phyloP scores from a whole-genome alignment of 1,140 invertebrate genomes.

The Leptoteleia sp. region DNA sequence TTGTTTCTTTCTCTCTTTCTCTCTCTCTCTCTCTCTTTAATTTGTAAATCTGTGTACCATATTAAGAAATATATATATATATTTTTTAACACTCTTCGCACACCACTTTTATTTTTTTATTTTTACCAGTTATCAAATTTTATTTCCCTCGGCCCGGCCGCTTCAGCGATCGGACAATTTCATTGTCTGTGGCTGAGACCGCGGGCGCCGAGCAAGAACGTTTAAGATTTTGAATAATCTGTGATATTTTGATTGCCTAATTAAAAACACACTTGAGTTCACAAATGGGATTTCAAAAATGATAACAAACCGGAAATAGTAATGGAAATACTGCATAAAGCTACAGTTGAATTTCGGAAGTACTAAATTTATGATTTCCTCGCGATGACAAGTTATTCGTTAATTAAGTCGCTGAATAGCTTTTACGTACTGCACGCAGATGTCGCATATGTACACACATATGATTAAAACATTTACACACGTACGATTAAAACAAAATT shows the following conservation, averaged over 20 bases:
- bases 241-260: constrained; percentile 67
- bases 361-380: constrained; percentile 50
- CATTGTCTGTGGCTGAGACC: constrained; percentile 13
- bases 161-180: not conserved
- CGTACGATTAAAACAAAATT: constrained; percentile 55
- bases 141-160: constrained; percentile 1
- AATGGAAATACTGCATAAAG: too few relatives aligned
- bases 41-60: constrained; percentile 60
- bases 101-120: constrained; percentile 44
- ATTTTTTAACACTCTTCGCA: constrained; percentile 50
- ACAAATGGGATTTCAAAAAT: constrained; percentile 30
- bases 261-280: constrained; percentile 54
- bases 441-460: constrained; percentile 63
- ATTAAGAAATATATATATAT: constrained; percentile 54
- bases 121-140: constrained; percentile 21
- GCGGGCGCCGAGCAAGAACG: constrained; percentile 1
- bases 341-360: too few relatives aligned
- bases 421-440: constrained; percentile 60
- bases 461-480: constrained; percentile 60
- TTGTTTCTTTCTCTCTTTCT: constrained; percentile 26
- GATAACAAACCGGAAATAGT: too few relatives aligned
- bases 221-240: constrained; percentile 64
- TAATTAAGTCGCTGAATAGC: constrained; percentile 63
- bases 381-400: constrained; percentile 59
- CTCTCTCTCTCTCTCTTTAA: constrained; percentile 26